Evolutionary conservation across 2,113 vertebrate genomes (phyloP).

Genomic region (chimpanzee (Pan troglodytes)): NHGRI_mPanTro3-v2.1_pri NC_072416.2:14988001-14988500

Average conservation of each 20-base stretch:
- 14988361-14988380: neutral
- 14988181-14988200: rapidly evolving
- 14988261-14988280: neutral
- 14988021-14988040: neutral
- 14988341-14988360: neutral
- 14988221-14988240: neutral
- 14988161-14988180: neutral
- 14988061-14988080: neutral
- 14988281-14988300: neutral
- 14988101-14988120: neutral
- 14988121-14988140: neutral
- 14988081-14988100: too few species aligned
- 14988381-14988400: neutral
- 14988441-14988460: rapidly evolving
- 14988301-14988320: neutral
- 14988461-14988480: neutral
- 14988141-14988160: rapidly evolving
- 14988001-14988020: too few species aligned
- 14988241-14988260: neutral
- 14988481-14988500: rapidly evolving
- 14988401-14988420: rapidly evolving
- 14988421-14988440: rapidly evolving
- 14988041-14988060: neutral
- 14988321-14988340: neutral
- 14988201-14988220: rapidly evolving